A percentile compares a stretch with the other conserved stretches of the same genome.
Conservation (phyloP, 2,888 invertebrate species). For the Neuroscelio doddi region DNA sequence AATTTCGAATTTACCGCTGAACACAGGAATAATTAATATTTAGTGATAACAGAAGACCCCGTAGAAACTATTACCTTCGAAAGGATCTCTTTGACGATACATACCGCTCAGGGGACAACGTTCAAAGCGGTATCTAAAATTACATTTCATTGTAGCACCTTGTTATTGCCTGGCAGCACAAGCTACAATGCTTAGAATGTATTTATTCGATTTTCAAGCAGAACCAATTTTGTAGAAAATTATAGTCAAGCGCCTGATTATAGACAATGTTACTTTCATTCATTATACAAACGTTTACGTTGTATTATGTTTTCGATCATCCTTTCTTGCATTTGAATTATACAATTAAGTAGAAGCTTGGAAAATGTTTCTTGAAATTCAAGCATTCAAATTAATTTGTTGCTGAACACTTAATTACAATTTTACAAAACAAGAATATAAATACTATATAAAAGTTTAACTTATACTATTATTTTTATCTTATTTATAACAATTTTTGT, state of each 20-base stretch:
- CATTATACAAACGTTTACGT: conserved; percentile 3
- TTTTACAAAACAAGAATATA: too few relatives aligned
- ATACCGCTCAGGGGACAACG: conserved; percentile 15
- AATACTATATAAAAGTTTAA: too few relatives aligned
- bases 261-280: conserved; percentile 14
- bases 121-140: conserved; percentile 26
- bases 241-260: conserved; percentile 12
- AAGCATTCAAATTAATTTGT: too few relatives aligned
- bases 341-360: too few relatives aligned
- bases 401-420: too few relatives aligned
- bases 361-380: too few relatives aligned
- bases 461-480: too few relatives aligned
- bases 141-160: conserved; percentile 16
- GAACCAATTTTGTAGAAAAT: conserved; percentile 14
- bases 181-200: conserved; percentile 8
- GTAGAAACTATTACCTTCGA: conserved; percentile 21
- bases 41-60: conserved; percentile 19
- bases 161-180: conserved; percentile 18
- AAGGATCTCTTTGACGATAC: conserved; percentile 27
- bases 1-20: conserved; percentile 8
- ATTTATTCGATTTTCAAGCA: conserved; percentile 16
- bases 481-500: too few relatives aligned
- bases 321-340: too few relatives aligned
- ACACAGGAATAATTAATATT: conserved; percentile 29
- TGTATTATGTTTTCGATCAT: background rate